A percentile compares a stretch with the other conserved stretches of the same genome.
phyloP scores from a whole-genome alignment of 2,797 vertebrate species.

The Micropoecilia bifurca region DNA sequence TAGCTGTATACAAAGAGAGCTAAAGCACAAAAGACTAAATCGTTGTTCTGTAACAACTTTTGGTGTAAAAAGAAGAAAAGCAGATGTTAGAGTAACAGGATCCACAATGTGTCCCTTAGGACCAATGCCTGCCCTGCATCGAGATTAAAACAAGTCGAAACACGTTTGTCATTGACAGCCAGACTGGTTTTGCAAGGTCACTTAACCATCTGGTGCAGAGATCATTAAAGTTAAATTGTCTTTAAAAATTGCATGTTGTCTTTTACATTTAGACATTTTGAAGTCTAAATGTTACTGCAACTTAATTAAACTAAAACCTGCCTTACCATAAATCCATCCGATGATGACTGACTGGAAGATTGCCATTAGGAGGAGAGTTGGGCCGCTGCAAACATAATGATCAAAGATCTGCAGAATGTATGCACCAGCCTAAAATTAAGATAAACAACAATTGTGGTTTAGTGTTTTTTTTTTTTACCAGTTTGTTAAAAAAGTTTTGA shows the following conservation, averaged over 20 bases:
- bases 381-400: slow-evolving; percentile 78
- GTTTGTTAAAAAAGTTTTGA: background rate
- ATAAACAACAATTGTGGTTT: background rate
- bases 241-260: background rate
- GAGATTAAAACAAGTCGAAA: background rate
- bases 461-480: background rate
- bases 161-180: background rate
- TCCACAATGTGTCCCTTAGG: background rate
- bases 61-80: background rate
- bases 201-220: background rate
- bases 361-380: slow-evolving; percentile 74
- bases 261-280: background rate
- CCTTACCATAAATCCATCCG: slow-evolving; percentile 79
- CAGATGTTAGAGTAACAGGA: background rate
- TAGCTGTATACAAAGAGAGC: background rate
- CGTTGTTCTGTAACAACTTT: background rate
- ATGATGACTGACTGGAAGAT: slow-evolving; percentile 72
- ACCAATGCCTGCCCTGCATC: background rate
- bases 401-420: slow-evolving; percentile 80
- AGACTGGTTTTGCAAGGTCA: background rate
- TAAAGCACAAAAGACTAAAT: background rate
- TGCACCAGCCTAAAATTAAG: slow-evolving; percentile 60
- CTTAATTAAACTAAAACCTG: background rate
- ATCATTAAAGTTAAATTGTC: background rate
- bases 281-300: background rate